Evolutionary conservation across 2,113 vertebrate genomes (phyloP).

Genomic region (Apus apus): DNA sequence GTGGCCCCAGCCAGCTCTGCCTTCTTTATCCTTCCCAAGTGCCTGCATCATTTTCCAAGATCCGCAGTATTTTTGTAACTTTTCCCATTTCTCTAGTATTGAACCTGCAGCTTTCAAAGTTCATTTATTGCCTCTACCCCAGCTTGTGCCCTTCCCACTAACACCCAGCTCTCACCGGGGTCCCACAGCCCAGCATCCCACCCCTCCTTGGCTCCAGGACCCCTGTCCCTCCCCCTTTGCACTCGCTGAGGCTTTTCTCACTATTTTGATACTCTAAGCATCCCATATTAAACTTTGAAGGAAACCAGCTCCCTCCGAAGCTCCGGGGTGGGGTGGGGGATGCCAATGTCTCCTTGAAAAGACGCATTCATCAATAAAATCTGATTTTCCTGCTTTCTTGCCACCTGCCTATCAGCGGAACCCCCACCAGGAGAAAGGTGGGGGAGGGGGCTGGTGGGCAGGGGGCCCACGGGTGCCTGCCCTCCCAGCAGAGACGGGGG

Average conservation of each 20-base stretch:
- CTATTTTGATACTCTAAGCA: conserved; percentile 68
- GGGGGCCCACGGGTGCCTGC: not conserved
- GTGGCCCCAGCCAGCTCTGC: not conserved
- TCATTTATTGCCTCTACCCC: not conserved
- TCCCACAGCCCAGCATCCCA: not conserved
- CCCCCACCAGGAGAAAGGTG: not conserved
- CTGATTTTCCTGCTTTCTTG: conserved; percentile 28
- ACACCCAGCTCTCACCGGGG: not conserved
- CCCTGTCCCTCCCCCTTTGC: not conserved
- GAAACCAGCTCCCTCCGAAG: not conserved
- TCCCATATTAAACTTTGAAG: conserved; percentile 18
- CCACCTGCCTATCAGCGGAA: not conserved
- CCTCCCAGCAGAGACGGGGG: not conserved
- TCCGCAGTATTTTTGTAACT: conserved; percentile 60
- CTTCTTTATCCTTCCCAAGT: conserved; percentile 42
- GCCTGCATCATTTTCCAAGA: conserved; percentile 47
- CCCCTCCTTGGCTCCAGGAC: not conserved
- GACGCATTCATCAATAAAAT: not conserved
- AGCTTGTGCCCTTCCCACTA: not conserved
- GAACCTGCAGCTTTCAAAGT: conserved; percentile 17
- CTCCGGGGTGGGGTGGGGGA: not conserved
- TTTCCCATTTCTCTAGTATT: conserved; percentile 26
- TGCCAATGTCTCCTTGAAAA: not conserved
- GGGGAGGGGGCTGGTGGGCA: not conserved
- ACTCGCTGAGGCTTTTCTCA: conserved; percentile 55